Conservation (phyloP, 2,888 invertebrate genomes). For the Phengaris arion region DNA sequence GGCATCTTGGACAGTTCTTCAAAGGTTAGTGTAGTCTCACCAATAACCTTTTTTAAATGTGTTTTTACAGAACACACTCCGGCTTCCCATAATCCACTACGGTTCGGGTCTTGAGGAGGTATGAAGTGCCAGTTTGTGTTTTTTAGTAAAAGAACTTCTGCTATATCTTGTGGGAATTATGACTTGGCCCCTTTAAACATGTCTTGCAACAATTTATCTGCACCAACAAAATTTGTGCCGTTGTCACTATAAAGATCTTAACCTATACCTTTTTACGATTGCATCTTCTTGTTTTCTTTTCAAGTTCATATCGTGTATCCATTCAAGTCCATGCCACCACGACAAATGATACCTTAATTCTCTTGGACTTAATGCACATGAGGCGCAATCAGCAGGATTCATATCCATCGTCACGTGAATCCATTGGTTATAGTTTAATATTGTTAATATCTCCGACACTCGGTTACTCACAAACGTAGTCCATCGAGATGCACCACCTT, state of each 20-base stretch:
- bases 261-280: too few species aligned
- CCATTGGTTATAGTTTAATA: conserved; percentile 37
- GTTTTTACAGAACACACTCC: conserved; percentile 24
- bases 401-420: conserved; percentile 33
- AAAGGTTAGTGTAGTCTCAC: conserved; percentile 32
- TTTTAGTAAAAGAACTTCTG: conserved; percentile 26
- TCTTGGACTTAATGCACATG: conserved; percentile 38
- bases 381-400: conserved; percentile 42
- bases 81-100: conserved; percentile 33
- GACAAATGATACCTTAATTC: not conserved
- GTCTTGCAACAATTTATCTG: conserved; percentile 31
- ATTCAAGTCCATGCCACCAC: conserved; percentile 38
- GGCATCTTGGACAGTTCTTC: conserved; percentile 37
- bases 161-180: conserved; percentile 30
- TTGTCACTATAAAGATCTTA: conserved; percentile 40
- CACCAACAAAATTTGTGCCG: conserved; percentile 40
- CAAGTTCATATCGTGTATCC: conserved; percentile 28
- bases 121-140: conserved; percentile 35
- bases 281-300: conserved; percentile 11
- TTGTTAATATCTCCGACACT: conserved; percentile 37
- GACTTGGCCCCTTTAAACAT: conserved; percentile 33
- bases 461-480: conserved; percentile 32
- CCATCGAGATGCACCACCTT: conserved; percentile 31
- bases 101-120: conserved; percentile 37
- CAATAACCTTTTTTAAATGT: conserved; percentile 32